These are phyloP conservation scores for Rhyacophila brunnea DNA, from an alignment of 1,140 invertebrate species.

Conservation along the genomic window DNA sequence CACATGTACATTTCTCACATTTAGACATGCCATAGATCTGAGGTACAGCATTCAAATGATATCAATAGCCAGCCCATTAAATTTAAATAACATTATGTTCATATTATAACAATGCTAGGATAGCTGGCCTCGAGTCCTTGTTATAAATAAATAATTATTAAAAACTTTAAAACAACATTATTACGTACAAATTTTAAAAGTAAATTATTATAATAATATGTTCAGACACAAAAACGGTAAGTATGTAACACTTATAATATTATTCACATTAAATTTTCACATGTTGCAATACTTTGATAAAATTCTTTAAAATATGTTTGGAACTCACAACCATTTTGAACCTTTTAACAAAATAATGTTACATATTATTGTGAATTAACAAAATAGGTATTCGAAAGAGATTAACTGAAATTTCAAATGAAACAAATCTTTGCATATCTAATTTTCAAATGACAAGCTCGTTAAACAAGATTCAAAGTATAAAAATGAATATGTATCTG, in stretches of 20 bases:
- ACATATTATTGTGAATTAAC: background rate
- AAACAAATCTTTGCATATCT: background rate
- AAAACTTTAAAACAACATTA: slow-evolving; percentile 5
- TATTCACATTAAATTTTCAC: slow-evolving; percentile 1
- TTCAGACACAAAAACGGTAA: too few species aligned
- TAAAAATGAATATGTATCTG: too few species aligned
- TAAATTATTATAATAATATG: background rate
- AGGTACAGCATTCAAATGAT: too few species aligned
- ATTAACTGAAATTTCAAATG: background rate
- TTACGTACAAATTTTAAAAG: slow-evolving; percentile 2
- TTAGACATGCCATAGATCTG: too few species aligned
- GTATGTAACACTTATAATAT: background rate
- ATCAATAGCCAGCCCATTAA: too few species aligned
- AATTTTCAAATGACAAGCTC: too few species aligned
- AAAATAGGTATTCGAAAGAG: background rate
- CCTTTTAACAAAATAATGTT: background rate
- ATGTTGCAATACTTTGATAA: too few species aligned
- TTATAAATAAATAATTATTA: slow-evolving; percentile 20
- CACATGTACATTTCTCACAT: too few species aligned
- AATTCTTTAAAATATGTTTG: background rate
- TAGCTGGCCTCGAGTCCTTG: slow-evolving; percentile 28
- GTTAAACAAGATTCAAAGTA: too few species aligned
- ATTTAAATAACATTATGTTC: too few species aligned
- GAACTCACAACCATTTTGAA: background rate
- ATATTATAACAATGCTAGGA: too few species aligned